These are phyloP conservation scores for Coracopsis vasa DNA, from an alignment of 2,113 vertebrate genomes.

Conservation along the genomic window DNA sequence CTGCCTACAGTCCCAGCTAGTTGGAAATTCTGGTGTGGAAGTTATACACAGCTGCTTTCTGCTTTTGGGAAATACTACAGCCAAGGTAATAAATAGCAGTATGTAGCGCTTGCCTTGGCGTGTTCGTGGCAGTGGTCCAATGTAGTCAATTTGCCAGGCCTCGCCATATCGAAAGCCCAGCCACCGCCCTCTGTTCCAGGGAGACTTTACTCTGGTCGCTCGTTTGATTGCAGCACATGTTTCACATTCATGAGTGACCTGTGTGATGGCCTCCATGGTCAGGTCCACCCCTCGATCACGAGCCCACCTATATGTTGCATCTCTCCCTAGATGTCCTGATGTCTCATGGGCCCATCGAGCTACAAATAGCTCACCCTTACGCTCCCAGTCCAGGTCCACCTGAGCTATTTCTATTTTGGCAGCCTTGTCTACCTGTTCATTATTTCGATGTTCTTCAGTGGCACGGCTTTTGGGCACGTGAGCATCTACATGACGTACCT, in stretches of 20 bases:
- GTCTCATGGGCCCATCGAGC: not conserved
- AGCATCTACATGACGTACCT: no score
- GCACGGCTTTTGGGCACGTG: no score
- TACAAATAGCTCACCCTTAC: not conserved
- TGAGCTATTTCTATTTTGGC: not conserved
- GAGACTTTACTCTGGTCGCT: not conserved
- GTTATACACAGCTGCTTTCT: not conserved
- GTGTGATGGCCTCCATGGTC: not conserved
- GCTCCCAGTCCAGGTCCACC: not conserved
- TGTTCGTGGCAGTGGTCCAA: not conserved
- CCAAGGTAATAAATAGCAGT: slow-evolving; percentile 49
- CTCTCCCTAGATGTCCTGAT: not conserved
- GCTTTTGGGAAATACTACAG: slow-evolving; percentile 14
- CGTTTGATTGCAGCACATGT: not conserved
- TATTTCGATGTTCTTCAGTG: no score
- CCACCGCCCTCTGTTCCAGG: not conserved
- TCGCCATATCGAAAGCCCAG: not conserved
- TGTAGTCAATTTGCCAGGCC: not conserved
- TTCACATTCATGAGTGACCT: not conserved
- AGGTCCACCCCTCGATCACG: not conserved
- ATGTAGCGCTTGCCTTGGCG: not conserved
- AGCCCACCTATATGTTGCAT: not conserved
- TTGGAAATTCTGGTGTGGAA: slow-evolving; percentile 23
- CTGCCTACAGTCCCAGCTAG: not conserved
- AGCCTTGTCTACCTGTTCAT: not conserved